Conservation (phyloP, 2,797 vertebrate species). For the Danio jaintianensis region DNA sequence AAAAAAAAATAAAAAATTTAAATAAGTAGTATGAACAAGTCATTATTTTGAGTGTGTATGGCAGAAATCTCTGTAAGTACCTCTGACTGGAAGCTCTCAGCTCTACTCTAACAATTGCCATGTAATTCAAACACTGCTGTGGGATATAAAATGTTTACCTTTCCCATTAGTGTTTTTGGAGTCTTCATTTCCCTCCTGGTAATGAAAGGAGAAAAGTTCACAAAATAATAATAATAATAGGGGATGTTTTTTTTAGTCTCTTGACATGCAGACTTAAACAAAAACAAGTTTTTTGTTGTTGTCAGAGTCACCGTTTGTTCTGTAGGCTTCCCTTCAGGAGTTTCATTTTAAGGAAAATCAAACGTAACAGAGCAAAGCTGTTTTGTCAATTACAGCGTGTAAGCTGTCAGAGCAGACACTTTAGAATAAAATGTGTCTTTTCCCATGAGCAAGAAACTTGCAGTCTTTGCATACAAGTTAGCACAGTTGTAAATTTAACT, state of each 20-base stretch:
- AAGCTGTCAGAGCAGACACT: conserved; percentile 30
- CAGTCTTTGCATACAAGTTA: not conserved
- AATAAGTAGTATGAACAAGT: too few relatives aligned
- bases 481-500: not conserved
- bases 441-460: conserved; percentile 19
- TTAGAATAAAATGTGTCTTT: conserved; percentile 21
- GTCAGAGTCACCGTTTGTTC: not conserved
- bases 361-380: conserved; percentile 25
- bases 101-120: not conserved
- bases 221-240: not conserved
- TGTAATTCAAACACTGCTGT: conserved; percentile 1
- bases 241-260: not conserved
- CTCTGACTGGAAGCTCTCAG: conserved; percentile 18
- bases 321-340: conserved; percentile 23
- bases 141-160: conserved; percentile 35
- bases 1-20: too few relatives aligned
- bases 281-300: not conserved
- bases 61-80: not conserved
- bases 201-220: conserved; percentile 22
- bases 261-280: conserved; percentile 29
- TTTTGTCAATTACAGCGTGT: conserved; percentile 38
- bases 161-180: conserved; percentile 19
- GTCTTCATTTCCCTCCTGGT: conserved; percentile 29
- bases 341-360: conserved; percentile 28
- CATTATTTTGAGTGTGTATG: too few relatives aligned